These are phyloP conservation scores for Formica selysi DNA, from an alignment of 1,140 invertebrate species.

Conservation along the genomic window DNA sequence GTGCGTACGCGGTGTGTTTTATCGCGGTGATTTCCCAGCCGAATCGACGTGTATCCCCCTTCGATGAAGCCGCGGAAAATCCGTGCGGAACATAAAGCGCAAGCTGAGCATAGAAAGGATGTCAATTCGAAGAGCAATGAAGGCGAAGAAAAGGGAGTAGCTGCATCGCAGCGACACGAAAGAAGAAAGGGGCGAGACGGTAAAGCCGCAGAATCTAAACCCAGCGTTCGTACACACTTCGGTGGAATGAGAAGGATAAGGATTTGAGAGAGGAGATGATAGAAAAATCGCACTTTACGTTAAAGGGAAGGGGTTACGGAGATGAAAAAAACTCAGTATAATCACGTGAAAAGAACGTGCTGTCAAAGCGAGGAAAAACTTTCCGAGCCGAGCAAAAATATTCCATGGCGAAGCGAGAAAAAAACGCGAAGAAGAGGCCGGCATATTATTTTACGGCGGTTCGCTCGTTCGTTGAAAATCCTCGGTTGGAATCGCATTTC, in stretches of 20 bases:
- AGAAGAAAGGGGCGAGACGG: neutral
- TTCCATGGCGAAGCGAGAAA: neutral
- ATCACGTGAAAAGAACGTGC: neutral
- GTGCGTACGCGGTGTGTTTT: neutral
- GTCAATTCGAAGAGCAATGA: slow-evolving; percentile 26
- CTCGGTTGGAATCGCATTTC: neutral
- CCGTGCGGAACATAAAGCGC: slow-evolving; percentile 1
- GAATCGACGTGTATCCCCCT: neutral
- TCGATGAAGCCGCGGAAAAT: slow-evolving; percentile 23
- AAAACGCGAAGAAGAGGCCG: neutral
- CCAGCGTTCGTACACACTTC: slow-evolving; percentile 38
- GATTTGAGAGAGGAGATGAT: slow-evolving; percentile 28
- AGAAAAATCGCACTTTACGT: slow-evolving; percentile 44
- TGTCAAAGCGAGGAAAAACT: slow-evolving; percentile 28
- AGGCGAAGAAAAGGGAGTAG: slow-evolving; percentile 8
- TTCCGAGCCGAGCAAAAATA: slow-evolving; percentile 27
- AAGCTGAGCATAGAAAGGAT: neutral
- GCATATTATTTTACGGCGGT: slow-evolving; percentile 42
- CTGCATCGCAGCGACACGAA: neutral
- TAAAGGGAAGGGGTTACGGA: neutral
- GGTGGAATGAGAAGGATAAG: slow-evolving; percentile 26
- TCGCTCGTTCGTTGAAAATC: slow-evolving; percentile 2
- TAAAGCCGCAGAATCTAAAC: slow-evolving; percentile 39
- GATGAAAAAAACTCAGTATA: slow-evolving; percentile 12
- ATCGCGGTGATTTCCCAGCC: slow-evolving; percentile 25